Evolutionary conservation across 1,140 invertebrate genomes (phyloP).

Genomic region (Drosophila obscura): DNA sequence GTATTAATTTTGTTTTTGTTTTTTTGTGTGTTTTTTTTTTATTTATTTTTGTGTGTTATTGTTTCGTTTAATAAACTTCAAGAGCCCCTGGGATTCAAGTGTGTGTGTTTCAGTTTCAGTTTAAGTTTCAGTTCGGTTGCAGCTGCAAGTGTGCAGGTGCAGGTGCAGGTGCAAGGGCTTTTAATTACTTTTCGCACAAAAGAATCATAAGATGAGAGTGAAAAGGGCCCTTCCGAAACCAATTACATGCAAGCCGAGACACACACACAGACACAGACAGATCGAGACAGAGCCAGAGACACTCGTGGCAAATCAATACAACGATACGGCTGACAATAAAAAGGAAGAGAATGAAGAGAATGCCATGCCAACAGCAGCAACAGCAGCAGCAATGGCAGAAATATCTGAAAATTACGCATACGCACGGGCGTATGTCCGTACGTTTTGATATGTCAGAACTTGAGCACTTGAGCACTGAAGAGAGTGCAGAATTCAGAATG

Average conservation of each 20-base stretch:
- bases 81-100: slow-evolving; percentile 5
- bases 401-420: slow-evolving; percentile 49
- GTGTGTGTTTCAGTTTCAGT: slow-evolving; percentile 2
- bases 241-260: background rate
- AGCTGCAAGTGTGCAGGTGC: background rate
- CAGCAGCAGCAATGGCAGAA: slow-evolving; percentile 27
- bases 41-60: slow-evolving; percentile 38
- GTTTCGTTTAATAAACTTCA: slow-evolving; percentile 42
- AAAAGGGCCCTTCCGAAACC: no score
- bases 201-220: slow-evolving; percentile 7
- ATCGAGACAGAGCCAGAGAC: background rate
- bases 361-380: background rate
- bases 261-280: no score
- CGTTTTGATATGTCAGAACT: no score
- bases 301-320: slow-evolving; percentile 44
- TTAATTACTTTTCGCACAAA: slow-evolving; percentile 41
- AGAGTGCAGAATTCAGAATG: slow-evolving; percentile 2
- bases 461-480: background rate
- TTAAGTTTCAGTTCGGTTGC: background rate
- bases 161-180: slow-evolving; percentile 18
- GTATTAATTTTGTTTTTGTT: slow-evolving; percentile 26
- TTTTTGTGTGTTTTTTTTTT: slow-evolving; percentile 9
- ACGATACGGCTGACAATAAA: slow-evolving; percentile 28
- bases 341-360: no score
- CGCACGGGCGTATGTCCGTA: slow-evolving; percentile 21